Evolutionary conservation across 2,113 vertebrate species (phyloP).

Genomic region (Engystomops pustulosus): DNA sequence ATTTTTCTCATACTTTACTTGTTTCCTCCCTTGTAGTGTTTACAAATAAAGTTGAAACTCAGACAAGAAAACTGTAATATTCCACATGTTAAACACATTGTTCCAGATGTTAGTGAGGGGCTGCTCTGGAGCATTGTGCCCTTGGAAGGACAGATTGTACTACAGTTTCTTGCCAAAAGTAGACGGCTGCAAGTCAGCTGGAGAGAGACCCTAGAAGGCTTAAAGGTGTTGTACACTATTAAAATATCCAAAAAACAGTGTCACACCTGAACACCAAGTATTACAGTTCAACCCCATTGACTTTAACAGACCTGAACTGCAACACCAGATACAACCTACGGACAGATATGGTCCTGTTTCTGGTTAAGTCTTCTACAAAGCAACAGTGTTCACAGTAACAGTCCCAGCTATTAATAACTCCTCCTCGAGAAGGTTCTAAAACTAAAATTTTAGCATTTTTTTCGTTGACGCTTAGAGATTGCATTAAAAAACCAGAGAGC

Average conservation of each 20-base stretch:
- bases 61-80: neutral
- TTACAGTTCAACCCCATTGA: neutral
- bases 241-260: neutral
- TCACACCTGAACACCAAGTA: neutral
- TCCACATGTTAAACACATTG: conserved; percentile 18
- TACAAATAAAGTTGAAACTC: neutral
- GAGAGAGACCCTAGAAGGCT: neutral
- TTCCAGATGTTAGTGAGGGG: neutral
- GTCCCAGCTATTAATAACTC: too few species aligned
- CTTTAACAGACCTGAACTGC: too few species aligned
- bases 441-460: too few species aligned
- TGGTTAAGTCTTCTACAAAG: too few species aligned
- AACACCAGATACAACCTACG: too few species aligned
- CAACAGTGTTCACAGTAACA: too few species aligned
- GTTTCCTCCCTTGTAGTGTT: conserved; percentile 4
- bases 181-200: conserved; percentile 13
- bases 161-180: neutral
- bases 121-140: neutral
- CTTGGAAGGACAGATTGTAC: conserved; percentile 31
- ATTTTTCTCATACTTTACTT: neutral
- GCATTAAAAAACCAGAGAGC: too few species aligned
- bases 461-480: too few species aligned
- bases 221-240: neutral
- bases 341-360: too few species aligned
- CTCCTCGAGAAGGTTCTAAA: too few species aligned